Percentiles rank a stretch among this genome's conserved stretches.
phyloP scores from a whole-genome alignment of 2,888 invertebrate genomes.

The Erynnis tages region DNA sequence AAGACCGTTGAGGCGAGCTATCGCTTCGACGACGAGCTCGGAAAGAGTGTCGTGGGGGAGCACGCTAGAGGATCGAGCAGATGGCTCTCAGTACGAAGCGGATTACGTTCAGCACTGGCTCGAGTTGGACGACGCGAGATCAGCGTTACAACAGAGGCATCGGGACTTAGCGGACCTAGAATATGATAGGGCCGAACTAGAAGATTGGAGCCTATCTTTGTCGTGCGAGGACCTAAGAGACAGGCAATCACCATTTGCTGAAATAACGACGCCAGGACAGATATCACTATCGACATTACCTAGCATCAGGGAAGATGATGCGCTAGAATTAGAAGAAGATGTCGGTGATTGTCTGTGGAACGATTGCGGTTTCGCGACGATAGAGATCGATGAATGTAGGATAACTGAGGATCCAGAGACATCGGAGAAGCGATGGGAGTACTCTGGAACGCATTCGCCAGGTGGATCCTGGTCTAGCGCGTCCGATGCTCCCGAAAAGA shows the following conservation, averaged over 20 bases:
- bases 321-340: slow-evolving; percentile 87
- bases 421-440: slow-evolving; percentile 85
- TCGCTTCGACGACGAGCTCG: slow-evolving; percentile 73
- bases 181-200: slow-evolving; percentile 88
- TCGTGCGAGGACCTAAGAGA: slow-evolving; percentile 86
- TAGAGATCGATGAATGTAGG: slow-evolving; percentile 85
- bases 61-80: slow-evolving; percentile 79
- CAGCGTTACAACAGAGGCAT: slow-evolving; percentile 85
- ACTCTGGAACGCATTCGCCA: slow-evolving; percentile 80
- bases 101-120: slow-evolving; percentile 90
- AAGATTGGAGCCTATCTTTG: slow-evolving; percentile 89
- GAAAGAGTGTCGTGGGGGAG: slow-evolving; percentile 82
- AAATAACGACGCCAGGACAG: slow-evolving; percentile 83
- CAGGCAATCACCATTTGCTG: slow-evolving; percentile 72
- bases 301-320: slow-evolving; percentile 88
- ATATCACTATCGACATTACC: slow-evolving; percentile 85
- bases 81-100: slow-evolving; percentile 84
- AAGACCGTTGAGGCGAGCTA: slow-evolving; percentile 81
- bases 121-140: slow-evolving; percentile 86
- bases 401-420: slow-evolving; percentile 68
- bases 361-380: slow-evolving; percentile 86
- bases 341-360: slow-evolving; percentile 89
- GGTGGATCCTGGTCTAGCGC: slow-evolving; percentile 83
- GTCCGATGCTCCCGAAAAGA: slow-evolving; percentile 83
- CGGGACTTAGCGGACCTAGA: slow-evolving; percentile 86